A percentile compares a stretch with the other conserved stretches of the same genome.
Evolutionary conservation across 2,113 vertebrate genomes (phyloP).

Genomic region (Proteles cristata): DNA sequence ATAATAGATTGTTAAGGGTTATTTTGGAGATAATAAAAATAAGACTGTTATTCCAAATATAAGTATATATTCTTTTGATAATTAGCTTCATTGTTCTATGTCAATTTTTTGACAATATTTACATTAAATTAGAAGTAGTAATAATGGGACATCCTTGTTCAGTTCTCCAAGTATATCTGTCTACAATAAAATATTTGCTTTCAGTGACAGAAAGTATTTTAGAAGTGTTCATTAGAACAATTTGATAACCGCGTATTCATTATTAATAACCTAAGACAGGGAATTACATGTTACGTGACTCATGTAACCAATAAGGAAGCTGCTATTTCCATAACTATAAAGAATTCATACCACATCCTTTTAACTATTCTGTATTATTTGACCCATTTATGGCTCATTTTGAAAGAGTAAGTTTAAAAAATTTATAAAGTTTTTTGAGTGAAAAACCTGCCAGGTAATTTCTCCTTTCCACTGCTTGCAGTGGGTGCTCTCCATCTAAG

Average conservation of each 20-base stretch:
- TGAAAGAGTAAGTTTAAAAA: constrained; percentile 83
- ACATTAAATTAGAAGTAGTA: constrained; percentile 79
- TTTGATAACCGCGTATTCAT: constrained; percentile 87
- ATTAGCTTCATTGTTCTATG: constrained; percentile 65
- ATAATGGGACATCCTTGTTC: constrained; percentile 75
- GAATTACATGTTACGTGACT: constrained; percentile 84
- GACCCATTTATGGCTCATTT: constrained; percentile 84
- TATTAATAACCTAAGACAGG: constrained; percentile 85
- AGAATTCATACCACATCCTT: constrained; percentile 86
- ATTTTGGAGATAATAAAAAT: constrained; percentile 62
- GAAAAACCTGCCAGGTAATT: constrained; percentile 71
- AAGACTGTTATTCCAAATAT: constrained; percentile 49
- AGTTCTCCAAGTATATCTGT: constrained; percentile 73
- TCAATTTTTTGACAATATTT: constrained; percentile 73
- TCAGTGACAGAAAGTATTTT: constrained; percentile 81
- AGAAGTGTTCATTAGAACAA: constrained; percentile 85
- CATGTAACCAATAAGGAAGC: constrained; percentile 84
- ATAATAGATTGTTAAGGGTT: constrained; percentile 23
- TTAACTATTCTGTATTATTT: constrained; percentile 78
- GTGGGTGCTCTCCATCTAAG: background rate
- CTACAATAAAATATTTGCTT: constrained; percentile 82
- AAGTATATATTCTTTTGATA: constrained; percentile 63
- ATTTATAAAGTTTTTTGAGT: constrained; percentile 78
- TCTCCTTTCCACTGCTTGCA: constrained; percentile 22
- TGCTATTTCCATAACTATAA: constrained; percentile 84